A percentile compares a stretch with the other conserved stretches of the same genome.
phyloP scores from a whole-genome alignment of 2,113 vertebrate species.

The Nematolebias whitei region DNA sequence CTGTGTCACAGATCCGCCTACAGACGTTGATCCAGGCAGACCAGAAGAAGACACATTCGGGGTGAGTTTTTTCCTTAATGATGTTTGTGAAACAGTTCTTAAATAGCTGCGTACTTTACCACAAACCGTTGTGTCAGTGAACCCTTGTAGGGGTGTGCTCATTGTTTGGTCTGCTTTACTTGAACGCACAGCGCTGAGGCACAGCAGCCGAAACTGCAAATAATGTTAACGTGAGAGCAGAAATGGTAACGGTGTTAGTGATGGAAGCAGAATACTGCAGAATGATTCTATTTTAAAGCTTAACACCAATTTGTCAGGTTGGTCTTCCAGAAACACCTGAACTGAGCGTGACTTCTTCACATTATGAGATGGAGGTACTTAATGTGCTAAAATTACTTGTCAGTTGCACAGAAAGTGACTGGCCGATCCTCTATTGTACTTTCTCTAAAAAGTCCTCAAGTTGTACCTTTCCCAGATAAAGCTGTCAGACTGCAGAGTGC shows the following conservation, averaged over 20 bases:
- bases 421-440: background rate
- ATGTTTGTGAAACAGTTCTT: constrained; percentile 42
- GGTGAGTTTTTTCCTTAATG: constrained; percentile 81
- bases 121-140: constrained; percentile 23
- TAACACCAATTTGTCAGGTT: background rate
- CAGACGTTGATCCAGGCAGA: constrained; percentile 86
- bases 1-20: constrained; percentile 48
- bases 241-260: background rate
- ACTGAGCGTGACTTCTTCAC: background rate
- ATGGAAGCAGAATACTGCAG: background rate
- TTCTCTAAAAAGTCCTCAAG: no score
- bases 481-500: background rate
- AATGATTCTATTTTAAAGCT: background rate
- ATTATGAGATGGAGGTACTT: background rate
- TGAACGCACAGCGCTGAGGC: no score
- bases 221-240: no score
- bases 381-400: background rate
- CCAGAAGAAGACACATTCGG: constrained; percentile 95
- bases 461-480: background rate
- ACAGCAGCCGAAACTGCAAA: no score
- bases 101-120: background rate
- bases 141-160: background rate
- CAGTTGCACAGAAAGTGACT: background rate
- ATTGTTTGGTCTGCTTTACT: no score
- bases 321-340: background rate